Evolutionary conservation across 2,888 invertebrate genomes (phyloP).

Genomic region (Phyto melanocephala): DNA sequence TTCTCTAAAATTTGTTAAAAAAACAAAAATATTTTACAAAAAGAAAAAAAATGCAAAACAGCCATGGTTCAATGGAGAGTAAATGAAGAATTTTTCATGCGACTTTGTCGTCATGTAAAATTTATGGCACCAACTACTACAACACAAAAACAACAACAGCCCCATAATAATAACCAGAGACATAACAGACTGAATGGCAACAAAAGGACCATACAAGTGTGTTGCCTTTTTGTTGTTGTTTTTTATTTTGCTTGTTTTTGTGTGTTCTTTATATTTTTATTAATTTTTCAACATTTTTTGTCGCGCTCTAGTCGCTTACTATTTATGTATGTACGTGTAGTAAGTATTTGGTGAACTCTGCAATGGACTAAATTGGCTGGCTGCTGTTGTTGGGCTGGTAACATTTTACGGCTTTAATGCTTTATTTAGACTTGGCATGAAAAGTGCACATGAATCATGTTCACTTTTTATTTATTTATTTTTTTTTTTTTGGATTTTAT

Average conservation of each 20-base stretch:
- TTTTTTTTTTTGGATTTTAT: background rate
- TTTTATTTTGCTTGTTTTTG: constrained; percentile 9
- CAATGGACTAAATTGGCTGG: background rate
- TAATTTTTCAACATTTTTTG: constrained; percentile 55
- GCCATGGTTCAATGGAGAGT: constrained; percentile 56
- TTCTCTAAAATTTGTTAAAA: too few species aligned
- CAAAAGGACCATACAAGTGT: constrained; percentile 59
- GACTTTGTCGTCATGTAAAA: constrained; percentile 61
- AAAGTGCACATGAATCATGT: constrained; percentile 63
- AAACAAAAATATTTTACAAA: constrained; percentile 3
- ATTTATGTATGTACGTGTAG: too few species aligned
- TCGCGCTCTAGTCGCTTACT: background rate
- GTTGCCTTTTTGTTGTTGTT: constrained; percentile 12
- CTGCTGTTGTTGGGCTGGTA: constrained; percentile 17
- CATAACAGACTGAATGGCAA: constrained; percentile 56
- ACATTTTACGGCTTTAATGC: constrained; percentile 60
- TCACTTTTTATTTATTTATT: background rate
- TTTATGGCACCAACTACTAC: constrained; percentile 55
- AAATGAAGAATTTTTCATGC: constrained; percentile 62
- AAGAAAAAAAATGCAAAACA: background rate
- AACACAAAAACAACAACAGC: constrained; percentile 20
- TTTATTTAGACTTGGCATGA: constrained; percentile 64
- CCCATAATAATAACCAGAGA: constrained; percentile 46
- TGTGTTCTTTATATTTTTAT: constrained; percentile 48
- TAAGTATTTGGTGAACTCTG: constrained; percentile 1